Evolutionary conservation across 2,113 vertebrate species (phyloP), one percentile per base, ranked within the genome.

Genomic region (Mohoua ochrocephala): DNA sequence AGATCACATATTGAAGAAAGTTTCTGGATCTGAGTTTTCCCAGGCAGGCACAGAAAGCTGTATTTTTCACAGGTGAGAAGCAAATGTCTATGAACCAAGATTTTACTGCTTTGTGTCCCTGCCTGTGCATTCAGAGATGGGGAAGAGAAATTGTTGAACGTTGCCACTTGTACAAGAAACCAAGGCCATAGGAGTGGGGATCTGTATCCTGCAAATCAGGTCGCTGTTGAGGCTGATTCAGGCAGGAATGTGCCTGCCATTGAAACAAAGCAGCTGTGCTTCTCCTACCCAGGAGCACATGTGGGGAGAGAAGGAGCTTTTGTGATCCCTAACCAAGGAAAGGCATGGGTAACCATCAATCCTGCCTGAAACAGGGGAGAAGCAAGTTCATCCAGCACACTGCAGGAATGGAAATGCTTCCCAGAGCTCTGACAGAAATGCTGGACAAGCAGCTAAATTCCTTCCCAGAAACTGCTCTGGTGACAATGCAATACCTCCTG

Each of bases 381-480:
- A 83, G 63, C 2, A 3, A 73, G 71, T 4, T 31, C 52, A 93
- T 57, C 64, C 71, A 84, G 82, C 61, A 52, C 42, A 18, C 64
- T 80, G 78, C 11, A 2, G 82, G 63, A 59, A 93, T 11, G n/a
- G 76, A 94, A 90, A 88, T 7, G 4, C 69, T 92, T 94, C 90
- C 86, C 75, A 59, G 91, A 81, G 88, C 90, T 89, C 82, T 52
- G 71, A 64, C 85, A 96, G 90, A 90, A 96, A 84, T 64, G 64
- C 95, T 78, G 83, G 95, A 83, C 68, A 64, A 88, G 92, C 82
- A 96, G 87, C 75, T 83, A 70, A 93, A 94, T 92, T 84, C 80
- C 45, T 83, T 90, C 75, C 67, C 47, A 83, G 82, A 68, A 95
- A 71, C 24, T 37, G 90, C 52, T 95, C 68, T 49, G 39, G 79